Conservation (phyloP, 2,888 invertebrate species). For the Lepidochitona cinerea region DNA sequence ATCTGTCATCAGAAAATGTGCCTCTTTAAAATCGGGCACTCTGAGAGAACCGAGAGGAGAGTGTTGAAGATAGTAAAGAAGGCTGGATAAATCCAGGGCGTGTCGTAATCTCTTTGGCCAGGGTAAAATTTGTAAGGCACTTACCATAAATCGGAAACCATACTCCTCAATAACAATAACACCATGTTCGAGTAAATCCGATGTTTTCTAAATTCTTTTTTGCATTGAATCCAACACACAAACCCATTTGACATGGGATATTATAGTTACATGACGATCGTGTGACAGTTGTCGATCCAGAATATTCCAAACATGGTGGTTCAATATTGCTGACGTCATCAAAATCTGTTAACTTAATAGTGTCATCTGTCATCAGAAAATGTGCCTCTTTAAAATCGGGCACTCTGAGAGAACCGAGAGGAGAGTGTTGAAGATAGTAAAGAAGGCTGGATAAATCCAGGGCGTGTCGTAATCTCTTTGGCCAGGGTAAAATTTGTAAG, state of each 20-base stretch:
- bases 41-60: slow-evolving; percentile 65
- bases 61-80: slow-evolving; percentile 57
- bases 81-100: slow-evolving; percentile 55
- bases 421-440: slow-evolving; percentile 59
- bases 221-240: too few relatives aligned
- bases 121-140: slow-evolving; percentile 49
- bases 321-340: slow-evolving; percentile 65
- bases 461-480: slow-evolving; percentile 47
- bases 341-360: slow-evolving; percentile 64
- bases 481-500: slow-evolving; percentile 52
- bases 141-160: slow-evolving; percentile 51
- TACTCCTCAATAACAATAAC: slow-evolving; percentile 62
- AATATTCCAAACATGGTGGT: slow-evolving; percentile 40
- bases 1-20: slow-evolving; percentile 59
- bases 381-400: slow-evolving; percentile 65
- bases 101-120: slow-evolving; percentile 50
- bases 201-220: too few relatives aligned
- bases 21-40: slow-evolving; percentile 64
- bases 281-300: too few relatives aligned
- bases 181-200: slow-evolving; percentile 62
- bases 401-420: slow-evolving; percentile 62
- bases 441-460: slow-evolving; percentile 57
- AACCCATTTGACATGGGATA: too few relatives aligned
- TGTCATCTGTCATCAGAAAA: slow-evolving; percentile 54
- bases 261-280: neutral